phyloP scores from a whole-genome alignment of 1,140 invertebrate genomes.

The Drosophila ficusphila region DNA sequence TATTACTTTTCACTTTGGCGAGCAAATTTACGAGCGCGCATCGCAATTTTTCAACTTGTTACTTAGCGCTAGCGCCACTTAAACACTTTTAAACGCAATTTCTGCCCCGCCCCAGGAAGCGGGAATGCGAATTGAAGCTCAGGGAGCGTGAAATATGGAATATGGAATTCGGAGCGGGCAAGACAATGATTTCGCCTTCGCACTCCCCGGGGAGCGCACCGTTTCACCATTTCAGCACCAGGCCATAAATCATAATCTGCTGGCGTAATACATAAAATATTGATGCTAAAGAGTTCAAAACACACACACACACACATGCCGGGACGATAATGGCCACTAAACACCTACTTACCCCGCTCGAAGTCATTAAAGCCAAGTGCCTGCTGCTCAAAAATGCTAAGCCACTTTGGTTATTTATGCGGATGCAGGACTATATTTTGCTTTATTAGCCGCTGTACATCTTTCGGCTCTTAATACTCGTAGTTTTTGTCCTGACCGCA shows the following conservation, averaged over 20 bases:
- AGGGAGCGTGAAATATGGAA: conserved; percentile 51
- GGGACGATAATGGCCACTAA: conserved; percentile 74
- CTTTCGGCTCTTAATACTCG: conserved; percentile 21
- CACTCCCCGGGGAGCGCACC: conserved; percentile 9
- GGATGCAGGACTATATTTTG: conserved; percentile 14
- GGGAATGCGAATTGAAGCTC: conserved; percentile 22
- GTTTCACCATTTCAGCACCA: conserved; percentile 40
- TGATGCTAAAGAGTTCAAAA: conserved; percentile 79
- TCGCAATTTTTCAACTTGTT: conserved; percentile 79
- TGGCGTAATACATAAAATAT: conserved; percentile 80
- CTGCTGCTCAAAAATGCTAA: conserved; percentile 23
- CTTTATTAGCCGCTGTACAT: conserved; percentile 46
- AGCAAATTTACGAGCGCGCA: conserved; percentile 70
- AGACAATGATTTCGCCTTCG: conserved; percentile 37
- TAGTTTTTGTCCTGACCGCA: conserved; percentile 8
- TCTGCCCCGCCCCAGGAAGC: conserved; percentile 1
- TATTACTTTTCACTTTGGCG: conserved; percentile 74
- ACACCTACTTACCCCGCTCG: conserved; percentile 66
- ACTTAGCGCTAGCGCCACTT: conserved; percentile 68
- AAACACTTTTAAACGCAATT: conserved; percentile 68
- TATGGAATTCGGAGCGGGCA: conserved; percentile 45
- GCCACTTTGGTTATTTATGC: conserved; percentile 49
- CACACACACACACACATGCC: conserved; percentile 15
- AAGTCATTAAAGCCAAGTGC: conserved; percentile 58
- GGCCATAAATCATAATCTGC: conserved; percentile 78